phyloP scores from a whole-genome alignment of 2,888 invertebrate genomes.

The Lapara coniferarum region DNA sequence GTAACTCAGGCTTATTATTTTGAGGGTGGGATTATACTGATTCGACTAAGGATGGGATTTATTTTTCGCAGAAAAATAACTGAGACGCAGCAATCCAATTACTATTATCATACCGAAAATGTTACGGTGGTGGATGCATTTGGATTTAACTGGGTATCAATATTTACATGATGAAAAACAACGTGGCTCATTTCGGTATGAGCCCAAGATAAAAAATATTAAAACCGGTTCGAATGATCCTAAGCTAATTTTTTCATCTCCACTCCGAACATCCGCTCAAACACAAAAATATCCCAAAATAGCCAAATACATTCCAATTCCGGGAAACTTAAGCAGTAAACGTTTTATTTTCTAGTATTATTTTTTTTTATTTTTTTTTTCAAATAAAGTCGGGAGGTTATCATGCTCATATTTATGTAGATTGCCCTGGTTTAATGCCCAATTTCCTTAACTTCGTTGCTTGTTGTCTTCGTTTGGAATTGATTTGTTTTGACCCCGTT shows the following conservation, averaged over 20 bases:
- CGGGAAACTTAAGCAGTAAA: constrained; percentile 7
- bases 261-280: neutral
- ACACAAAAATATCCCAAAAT: neutral
- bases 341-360: neutral
- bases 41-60: too few species aligned
- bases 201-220: too few species aligned
- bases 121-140: too few species aligned
- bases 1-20: too few species aligned
- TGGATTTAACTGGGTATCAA: too few species aligned
- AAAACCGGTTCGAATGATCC: too few species aligned
- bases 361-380: neutral
- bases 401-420: neutral
- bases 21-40: too few species aligned
- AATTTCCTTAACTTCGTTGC: constrained; percentile 15
- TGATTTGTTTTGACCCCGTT: constrained; percentile 8
- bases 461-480: constrained; percentile 1
- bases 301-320: neutral
- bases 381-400: neutral
- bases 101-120: too few species aligned
- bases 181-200: too few species aligned
- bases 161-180: too few species aligned
- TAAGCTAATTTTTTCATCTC: neutral
- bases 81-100: too few species aligned
- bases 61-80: too few species aligned
- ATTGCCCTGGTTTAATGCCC: constrained; percentile 9